Percentiles rank a stretch among this genome's conserved stretches.
phyloP scores from a whole-genome alignment of 2,113 vertebrate species.

The Eptesicus fuscus region DNA sequence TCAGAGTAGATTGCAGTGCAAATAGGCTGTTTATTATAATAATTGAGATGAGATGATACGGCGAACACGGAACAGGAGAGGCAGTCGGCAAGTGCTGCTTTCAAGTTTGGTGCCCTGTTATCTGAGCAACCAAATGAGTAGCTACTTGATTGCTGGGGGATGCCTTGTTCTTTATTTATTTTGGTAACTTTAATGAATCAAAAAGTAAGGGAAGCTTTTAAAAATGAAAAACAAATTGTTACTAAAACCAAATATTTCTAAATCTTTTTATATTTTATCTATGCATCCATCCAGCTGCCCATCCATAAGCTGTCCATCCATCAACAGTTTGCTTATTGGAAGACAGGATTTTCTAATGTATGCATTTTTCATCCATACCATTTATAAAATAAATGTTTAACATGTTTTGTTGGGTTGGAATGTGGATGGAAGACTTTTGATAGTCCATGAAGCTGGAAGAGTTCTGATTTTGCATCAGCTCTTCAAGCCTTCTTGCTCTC shows the following conservation, averaged over 20 bases:
- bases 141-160: conserved; percentile 31
- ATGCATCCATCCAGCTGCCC: background rate
- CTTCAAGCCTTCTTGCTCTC: conserved; percentile 14
- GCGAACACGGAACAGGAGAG: background rate
- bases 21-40: conserved; percentile 75
- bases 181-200: conserved; percentile 57
- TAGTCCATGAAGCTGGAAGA: background rate
- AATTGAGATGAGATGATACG: conserved; percentile 49
- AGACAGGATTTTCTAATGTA: background rate
- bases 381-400: conserved; percentile 1
- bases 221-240: conserved; percentile 16
- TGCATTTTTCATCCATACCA: background rate
- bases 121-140: conserved; percentile 44
- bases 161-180: conserved; percentile 37
- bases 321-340: background rate
- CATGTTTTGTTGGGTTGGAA: background rate
- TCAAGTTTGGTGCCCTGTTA: conserved; percentile 46
- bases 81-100: conserved; percentile 13
- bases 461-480: background rate
- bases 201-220: background rate
- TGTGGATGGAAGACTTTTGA: background rate
- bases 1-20: conserved; percentile 77
- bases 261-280: background rate
- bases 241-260: background rate
- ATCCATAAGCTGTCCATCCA: background rate